phyloP scores from a whole-genome alignment of 2,888 invertebrate genomes.

The Enchytraeus crypticus region DNA sequence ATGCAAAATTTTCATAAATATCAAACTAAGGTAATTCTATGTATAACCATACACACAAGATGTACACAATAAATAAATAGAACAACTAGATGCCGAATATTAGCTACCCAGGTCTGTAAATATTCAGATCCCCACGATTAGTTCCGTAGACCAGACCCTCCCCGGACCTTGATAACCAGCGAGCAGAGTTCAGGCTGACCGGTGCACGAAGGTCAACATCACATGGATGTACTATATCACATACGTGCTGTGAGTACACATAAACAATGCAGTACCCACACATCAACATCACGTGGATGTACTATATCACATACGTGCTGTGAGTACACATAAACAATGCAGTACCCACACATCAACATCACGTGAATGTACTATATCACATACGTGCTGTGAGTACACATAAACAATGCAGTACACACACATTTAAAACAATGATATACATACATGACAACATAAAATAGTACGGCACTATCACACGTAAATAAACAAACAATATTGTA shows the following conservation, averaged over 20 bases:
- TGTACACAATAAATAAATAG: too few relatives aligned
- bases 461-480: too few relatives aligned
- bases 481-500: conserved; percentile 46
- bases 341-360: conserved; percentile 47
- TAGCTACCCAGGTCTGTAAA: conserved; percentile 12
- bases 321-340: too few relatives aligned
- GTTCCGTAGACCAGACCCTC: conserved; percentile 78
- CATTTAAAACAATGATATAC: conserved; percentile 45
- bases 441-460: conserved; percentile 42
- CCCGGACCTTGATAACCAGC: conserved; percentile 74
- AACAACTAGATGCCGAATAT: too few relatives aligned
- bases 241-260: too few relatives aligned
- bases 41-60: too few relatives aligned
- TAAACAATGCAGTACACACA: conserved; percentile 39
- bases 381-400: too few relatives aligned
- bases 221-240: conserved; percentile 39
- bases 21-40: too few relatives aligned
- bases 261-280: conserved; percentile 39
- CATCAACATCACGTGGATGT: conserved; percentile 46
- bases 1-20: too few relatives aligned
- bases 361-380: conserved; percentile 39
- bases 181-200: conserved; percentile 71
- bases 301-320: conserved; percentile 43
- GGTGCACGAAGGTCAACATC: conserved; percentile 47
- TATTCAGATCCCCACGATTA: conserved; percentile 65